These are phyloP conservation scores for Papilio dardanus DNA, from an alignment of 1,140 invertebrate genomes.

Conservation along the genomic window DNA sequence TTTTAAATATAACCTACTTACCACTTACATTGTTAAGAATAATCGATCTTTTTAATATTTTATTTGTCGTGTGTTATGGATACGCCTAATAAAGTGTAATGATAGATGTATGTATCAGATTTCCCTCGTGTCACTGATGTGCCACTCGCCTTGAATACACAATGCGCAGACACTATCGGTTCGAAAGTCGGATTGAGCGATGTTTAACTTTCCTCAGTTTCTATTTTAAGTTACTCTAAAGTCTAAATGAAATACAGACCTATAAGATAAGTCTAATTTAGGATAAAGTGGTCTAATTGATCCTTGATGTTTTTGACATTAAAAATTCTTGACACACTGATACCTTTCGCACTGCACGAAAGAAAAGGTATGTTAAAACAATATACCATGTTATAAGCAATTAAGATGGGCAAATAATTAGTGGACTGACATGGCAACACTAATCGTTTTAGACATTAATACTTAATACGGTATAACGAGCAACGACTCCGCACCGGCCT, in stretches of 20 bases:
- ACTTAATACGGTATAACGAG: constrained; percentile 19
- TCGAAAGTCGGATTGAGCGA: constrained; percentile 6
- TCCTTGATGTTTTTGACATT: too few relatives aligned
- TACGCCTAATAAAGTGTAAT: constrained; percentile 13
- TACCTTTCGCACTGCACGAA: too few relatives aligned
- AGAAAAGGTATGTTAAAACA: too few relatives aligned
- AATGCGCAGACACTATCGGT: constrained; percentile 15
- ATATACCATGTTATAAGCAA: too few relatives aligned
- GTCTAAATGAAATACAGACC: too few relatives aligned
- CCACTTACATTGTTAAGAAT: too few relatives aligned
- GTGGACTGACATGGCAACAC: neutral
- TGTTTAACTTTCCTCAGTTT: constrained; percentile 17
- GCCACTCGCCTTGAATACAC: constrained; percentile 8
- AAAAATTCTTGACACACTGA: too few relatives aligned
- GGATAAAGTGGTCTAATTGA: too few relatives aligned
- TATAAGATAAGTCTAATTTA: too few relatives aligned
- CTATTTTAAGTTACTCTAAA: constrained; percentile 7
- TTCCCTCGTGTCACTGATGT: constrained; percentile 10
- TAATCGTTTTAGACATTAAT: constrained; percentile 30
- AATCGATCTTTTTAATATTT: neutral
- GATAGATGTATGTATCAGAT: constrained; percentile 11
- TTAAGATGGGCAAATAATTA: too few relatives aligned
- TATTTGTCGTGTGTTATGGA: neutral
- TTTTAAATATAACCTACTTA: too few relatives aligned
- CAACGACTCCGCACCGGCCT: neutral